phyloP scores from a whole-genome alignment of 1,140 invertebrate species.

The Ylistrum balloti region DNA sequence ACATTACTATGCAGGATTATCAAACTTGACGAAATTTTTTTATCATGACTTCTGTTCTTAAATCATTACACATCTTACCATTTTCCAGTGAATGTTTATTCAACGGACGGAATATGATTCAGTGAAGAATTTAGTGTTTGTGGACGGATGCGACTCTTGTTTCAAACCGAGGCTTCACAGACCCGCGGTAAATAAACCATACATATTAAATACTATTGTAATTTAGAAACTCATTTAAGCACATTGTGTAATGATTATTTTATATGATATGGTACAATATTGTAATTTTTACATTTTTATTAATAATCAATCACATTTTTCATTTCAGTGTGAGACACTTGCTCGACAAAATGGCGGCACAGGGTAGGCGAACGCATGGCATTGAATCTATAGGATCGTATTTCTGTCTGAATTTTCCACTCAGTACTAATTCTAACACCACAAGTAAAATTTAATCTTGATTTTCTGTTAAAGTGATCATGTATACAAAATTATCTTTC shows the following conservation, averaged over 20 bases:
- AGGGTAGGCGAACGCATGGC: constrained; percentile 56
- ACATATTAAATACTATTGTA: background rate
- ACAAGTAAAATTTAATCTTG: background rate
- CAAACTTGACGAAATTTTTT: no score
- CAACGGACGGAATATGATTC: background rate
- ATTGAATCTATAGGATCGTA: background rate
- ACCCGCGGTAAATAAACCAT: constrained; percentile 55
- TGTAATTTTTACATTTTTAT: background rate
- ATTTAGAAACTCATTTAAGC: no score
- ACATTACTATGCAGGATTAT: no score
- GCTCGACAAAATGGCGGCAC: constrained; percentile 54
- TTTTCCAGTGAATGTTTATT: background rate
- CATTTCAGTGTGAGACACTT: constrained; percentile 24
- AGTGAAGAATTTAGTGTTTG: constrained; percentile 46
- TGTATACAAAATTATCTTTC: background rate
- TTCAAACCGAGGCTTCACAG: constrained; percentile 15
- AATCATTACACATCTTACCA: background rate
- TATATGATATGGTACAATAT: no score
- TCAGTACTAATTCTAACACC: background rate
- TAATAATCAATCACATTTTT: background rate
- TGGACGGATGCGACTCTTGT: constrained; percentile 72
- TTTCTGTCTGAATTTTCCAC: background rate
- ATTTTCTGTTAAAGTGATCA: background rate
- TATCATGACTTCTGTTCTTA: no score
- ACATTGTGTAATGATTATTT: no score